Conservation (phyloP, 2,888 invertebrate genomes). For the Cecidostiba fungosa region DNA sequence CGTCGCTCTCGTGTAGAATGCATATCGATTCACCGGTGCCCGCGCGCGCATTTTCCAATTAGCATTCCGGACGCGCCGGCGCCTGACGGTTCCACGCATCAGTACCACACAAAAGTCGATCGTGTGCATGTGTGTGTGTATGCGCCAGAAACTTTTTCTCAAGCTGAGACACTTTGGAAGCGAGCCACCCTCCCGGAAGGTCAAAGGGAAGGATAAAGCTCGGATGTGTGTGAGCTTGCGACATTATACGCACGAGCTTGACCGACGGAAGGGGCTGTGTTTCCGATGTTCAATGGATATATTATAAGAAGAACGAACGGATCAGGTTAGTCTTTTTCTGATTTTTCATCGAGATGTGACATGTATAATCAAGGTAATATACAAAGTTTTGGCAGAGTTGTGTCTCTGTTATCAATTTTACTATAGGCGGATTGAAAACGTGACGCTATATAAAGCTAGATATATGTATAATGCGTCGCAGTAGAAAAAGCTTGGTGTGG, state of each 20-base stretch:
- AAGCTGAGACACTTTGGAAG: not conserved
- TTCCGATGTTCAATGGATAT: slow-evolving; percentile 12
- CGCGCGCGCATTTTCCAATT: slow-evolving; percentile 43
- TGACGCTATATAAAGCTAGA: not conserved
- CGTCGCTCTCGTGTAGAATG: not conserved
- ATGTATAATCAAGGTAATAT: too few relatives aligned
- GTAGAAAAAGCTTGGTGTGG: not conserved
- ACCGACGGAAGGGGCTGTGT: not conserved
- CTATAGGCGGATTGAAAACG: not conserved
- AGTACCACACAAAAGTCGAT: not conserved
- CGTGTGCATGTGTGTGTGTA: not conserved
- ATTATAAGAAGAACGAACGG: slow-evolving; percentile 5
- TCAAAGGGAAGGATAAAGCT: slow-evolving; percentile 29
- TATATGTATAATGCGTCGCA: not conserved
- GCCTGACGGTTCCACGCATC: slow-evolving; percentile 7
- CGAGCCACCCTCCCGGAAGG: slow-evolving; percentile 22
- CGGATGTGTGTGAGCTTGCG: not conserved
- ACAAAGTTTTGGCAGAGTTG: too few relatives aligned
- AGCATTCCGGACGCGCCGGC: slow-evolving; percentile 45
- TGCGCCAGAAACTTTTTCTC: not conserved
- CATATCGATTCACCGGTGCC: slow-evolving; percentile 7
- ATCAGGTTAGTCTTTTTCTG: not conserved
- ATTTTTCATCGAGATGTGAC: too few relatives aligned
- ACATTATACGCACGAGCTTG: not conserved
- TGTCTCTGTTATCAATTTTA: not conserved